phyloP scores from a whole-genome alignment of 2,113 vertebrate genomes.

The Dendrocopos noguchii region DNA sequence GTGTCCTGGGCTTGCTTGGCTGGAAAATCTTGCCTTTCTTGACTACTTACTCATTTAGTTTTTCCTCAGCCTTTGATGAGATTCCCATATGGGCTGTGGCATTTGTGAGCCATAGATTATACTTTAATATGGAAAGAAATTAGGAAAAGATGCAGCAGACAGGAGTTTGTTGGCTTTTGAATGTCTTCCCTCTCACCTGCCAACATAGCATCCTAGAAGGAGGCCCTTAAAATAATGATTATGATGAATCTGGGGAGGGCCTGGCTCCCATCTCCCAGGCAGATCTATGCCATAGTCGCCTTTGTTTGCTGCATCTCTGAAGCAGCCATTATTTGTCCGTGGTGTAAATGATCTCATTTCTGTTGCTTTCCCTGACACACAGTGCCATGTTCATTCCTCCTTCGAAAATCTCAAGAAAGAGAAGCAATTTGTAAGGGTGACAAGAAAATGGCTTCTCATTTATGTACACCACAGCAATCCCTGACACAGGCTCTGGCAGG shows the following conservation, averaged over 20 bases:
- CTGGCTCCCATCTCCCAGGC: neutral
- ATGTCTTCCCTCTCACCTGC: neutral
- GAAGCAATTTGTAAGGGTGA: constrained; percentile 59
- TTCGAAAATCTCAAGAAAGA: constrained; percentile 30
- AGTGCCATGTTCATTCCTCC: constrained; percentile 21
- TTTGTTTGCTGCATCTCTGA: constrained; percentile 1
- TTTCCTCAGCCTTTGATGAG: neutral
- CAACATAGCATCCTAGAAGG: neutral
- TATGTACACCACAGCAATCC: constrained; percentile 26
- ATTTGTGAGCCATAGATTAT: neutral
- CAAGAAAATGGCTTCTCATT: constrained; percentile 57
- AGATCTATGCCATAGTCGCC: neutral
- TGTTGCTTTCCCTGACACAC: neutral
- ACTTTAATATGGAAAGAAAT: neutral
- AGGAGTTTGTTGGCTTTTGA: neutral
- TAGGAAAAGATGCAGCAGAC: neutral
- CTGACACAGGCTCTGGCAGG: constrained; percentile 2
- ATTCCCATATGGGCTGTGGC: neutral
- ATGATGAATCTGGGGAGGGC: neutral
- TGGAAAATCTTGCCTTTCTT: neutral
- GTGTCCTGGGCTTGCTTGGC: neutral
- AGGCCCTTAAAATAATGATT: neutral
- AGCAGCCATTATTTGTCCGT: neutral
- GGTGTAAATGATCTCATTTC: neutral
- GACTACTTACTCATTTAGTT: neutral